These are phyloP conservation scores for Phalanger gymnotis DNA, from an alignment of 2,797 vertebrate genomes.

Conservation along the genomic window DNA sequence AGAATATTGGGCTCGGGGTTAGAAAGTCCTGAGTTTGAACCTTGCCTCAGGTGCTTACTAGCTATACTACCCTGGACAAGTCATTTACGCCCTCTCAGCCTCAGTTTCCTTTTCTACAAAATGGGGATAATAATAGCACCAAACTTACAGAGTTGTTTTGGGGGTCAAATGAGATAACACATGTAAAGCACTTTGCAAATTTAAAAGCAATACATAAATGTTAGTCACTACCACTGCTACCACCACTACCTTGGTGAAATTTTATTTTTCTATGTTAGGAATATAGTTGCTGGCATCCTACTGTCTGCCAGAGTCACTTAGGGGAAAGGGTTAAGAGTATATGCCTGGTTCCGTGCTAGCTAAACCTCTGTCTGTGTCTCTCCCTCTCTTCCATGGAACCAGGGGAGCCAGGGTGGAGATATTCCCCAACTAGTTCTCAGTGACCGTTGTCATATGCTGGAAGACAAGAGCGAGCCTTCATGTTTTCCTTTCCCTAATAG, in stretches of 20 bases:
- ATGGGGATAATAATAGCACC: not conserved
- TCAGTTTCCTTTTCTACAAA: not conserved
- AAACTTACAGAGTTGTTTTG: not conserved
- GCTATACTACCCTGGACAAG: not conserved
- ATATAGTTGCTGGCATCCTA: slow-evolving; percentile 6
- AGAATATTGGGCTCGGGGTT: not conserved
- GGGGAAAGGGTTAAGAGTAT: not conserved
- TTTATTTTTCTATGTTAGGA: slow-evolving; percentile 27
- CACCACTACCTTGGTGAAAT: not conserved
- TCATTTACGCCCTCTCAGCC: not conserved
- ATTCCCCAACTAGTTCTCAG: not conserved
- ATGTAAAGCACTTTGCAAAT: not conserved
- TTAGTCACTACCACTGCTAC: not conserved
- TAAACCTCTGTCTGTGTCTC: not conserved
- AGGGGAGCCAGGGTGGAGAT: not conserved
- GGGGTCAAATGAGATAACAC: not conserved
- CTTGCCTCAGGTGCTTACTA: not conserved
- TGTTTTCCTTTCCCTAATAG: not conserved
- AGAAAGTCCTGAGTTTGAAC: not conserved
- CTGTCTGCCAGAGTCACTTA: not conserved
- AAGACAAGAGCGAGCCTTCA: not conserved
- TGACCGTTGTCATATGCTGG: not conserved
- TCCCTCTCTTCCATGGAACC: not conserved
- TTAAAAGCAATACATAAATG: not conserved
- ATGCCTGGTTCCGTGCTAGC: not conserved